phyloP scores from a whole-genome alignment of 1,140 invertebrate species.

The Fragariocoptes setiger region DNA sequence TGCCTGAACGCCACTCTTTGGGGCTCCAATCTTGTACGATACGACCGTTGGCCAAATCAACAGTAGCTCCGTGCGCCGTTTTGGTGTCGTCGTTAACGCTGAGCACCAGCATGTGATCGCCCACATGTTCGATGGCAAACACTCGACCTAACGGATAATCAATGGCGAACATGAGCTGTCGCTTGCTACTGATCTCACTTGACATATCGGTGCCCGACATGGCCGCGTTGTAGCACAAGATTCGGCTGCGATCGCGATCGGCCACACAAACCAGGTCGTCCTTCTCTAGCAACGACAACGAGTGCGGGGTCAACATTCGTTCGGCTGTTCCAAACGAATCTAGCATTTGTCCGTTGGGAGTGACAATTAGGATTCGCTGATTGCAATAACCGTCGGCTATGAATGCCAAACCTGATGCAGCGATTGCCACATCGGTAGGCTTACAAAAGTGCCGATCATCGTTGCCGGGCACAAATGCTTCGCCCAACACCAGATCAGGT shows the following conservation, averaged over 20 bases:
- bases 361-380: constrained; percentile 51
- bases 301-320: constrained; percentile 31
- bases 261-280: constrained; percentile 44
- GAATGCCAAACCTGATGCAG: constrained; percentile 46
- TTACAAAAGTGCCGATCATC: constrained; percentile 58
- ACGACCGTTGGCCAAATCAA: constrained; percentile 12
- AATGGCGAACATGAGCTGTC: constrained; percentile 21
- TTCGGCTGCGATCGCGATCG: constrained; percentile 59
- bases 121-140: constrained; percentile 12
- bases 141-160: constrained; percentile 21
- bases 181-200: constrained; percentile 20
- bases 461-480: constrained; percentile 40
- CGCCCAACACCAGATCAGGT: constrained; percentile 18
- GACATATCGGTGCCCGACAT: constrained; percentile 6
- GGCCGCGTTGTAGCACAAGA: constrained; percentile 33
- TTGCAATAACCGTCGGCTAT: constrained; percentile 86
- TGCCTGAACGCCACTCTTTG: constrained; percentile 8
- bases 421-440: constrained; percentile 54
- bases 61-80: constrained; percentile 9
- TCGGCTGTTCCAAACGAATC: constrained; percentile 13
- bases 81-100: constrained; percentile 11
- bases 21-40: constrained; percentile 10
- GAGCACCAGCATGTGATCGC: constrained; percentile 13
- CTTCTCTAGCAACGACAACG: constrained; percentile 39
- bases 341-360: constrained; percentile 24